Evolutionary conservation across 2,113 vertebrate genomes (phyloP), one percentile per base, ranked within the genome.

Genomic region (Gallinago paraguaiae): DNA sequence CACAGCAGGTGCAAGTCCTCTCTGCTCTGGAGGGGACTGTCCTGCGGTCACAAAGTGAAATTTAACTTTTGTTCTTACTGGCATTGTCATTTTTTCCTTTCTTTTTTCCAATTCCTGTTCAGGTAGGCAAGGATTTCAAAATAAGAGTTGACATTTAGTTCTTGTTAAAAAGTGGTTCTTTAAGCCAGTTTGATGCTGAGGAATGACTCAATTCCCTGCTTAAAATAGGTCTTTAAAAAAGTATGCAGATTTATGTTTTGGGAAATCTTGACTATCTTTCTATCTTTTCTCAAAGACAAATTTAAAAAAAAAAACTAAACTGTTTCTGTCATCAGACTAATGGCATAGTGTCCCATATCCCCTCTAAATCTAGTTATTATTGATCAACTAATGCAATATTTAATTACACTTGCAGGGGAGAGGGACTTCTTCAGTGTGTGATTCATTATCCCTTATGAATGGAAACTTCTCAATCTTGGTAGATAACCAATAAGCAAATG

Each of bases 361-460:
- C 13, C 56, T 63, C 51, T 86, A 96, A 96, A 59, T 79, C 92
- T 72, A 88, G 92, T 94, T 96, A 59, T 79, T 95, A 97, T 95
- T 95, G 84, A 97, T 96, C 76, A 93, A 59, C 63, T 86, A 86
- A 69, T 69, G 93, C 93, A 96, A 80, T 88, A 71, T 93, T 77
- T 96, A 92, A 88, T 97, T 96, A 96, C 39, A 85, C 17, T 93
- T 5, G 2, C 24, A 41, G 27, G 8, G 39, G 65, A 90, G 41
- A 90, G 41, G 86, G 51, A 94, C 83, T 97, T 90, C 30, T 95
- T 81, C 88, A 80, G 57, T 80, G 31, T 74, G 37, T 92, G 37
- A 91, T 75, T 92, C 81, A 94, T 96, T 94, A 86, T 57, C 43
- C 76, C 61, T 92, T 92, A 86, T 95, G 95, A 95, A 85, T 95